Evolutionary conservation across 2,797 vertebrate species (phyloP), one percentile per base, ranked within the genome.

Genomic region (Lagorchestes hirsutus): DNA sequence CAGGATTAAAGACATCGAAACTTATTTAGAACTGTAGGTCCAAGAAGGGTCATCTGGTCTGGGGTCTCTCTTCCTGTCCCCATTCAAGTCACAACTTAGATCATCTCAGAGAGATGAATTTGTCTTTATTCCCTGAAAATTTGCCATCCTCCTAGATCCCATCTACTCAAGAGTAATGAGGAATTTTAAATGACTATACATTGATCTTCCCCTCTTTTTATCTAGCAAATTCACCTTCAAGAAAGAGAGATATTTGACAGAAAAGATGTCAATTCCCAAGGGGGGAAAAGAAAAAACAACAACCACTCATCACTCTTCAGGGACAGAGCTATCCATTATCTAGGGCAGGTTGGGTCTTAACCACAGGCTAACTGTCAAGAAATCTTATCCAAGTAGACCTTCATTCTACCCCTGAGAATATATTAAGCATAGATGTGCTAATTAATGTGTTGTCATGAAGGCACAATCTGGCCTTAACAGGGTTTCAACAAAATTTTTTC

Each of bases 391-490:
- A 91, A 54, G 90, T 52, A 54, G 59, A 56, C 96, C 95, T 58
- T 93, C 90, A 50, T 5, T 27, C 74, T 18, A 31, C 56, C 92
- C 62, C 31, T 9, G 4, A 56, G 94, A 94, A 95, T 59, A n/a
- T 16, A 93, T 74, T 93, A 91, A 91, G 92, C 54, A 91, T 74
- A 97, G 96, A 96, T 5, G 28, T 59, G 90, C 93, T 91, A 58
- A 74, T 93, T 54, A 55, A 92, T 82, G 82, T 93, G 59, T 90
- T 96, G 95, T 93, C 92, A 96, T n/a, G 0, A 90, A 94, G 93
- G 55, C 34, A 40, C 74, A 91, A 55, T 74, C 95, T 96, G 82
- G 93, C 93, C 95, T 96, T 93, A 96, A 97, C 95, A 31, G 27
- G 96, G 90, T 67, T 97, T 93, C 95, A 92, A 96, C 52, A n/a